These are phyloP conservation scores for Rapana venosa DNA, from an alignment of 2,888 invertebrate genomes.

Conservation along the genomic window DNA sequence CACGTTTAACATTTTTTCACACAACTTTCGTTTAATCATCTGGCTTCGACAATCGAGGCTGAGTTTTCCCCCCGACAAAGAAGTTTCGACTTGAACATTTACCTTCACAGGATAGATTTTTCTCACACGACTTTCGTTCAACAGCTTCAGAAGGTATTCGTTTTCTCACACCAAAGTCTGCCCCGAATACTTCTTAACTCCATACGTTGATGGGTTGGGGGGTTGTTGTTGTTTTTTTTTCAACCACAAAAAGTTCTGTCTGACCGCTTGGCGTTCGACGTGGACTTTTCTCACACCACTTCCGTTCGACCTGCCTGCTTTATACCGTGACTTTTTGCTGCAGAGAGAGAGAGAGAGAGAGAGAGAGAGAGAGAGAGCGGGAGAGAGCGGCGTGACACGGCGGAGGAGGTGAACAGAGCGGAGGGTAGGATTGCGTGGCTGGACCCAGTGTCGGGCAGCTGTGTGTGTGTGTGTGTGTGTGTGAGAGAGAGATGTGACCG, in stretches of 20 bases:
- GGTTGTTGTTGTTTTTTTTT: too few relatives aligned
- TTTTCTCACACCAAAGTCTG: background rate
- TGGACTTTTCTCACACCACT: too few relatives aligned
- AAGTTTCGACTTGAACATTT: background rate
- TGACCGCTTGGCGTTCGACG: background rate
- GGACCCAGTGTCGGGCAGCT: background rate
- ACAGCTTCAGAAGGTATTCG: background rate
- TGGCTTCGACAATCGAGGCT: background rate
- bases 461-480: conserved; percentile 34
- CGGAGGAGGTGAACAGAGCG: background rate
- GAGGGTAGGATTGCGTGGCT: background rate
- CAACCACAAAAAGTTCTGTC: background rate
- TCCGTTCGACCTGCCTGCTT: too few relatives aligned
- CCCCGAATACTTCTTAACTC: background rate
- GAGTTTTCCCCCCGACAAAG: background rate
- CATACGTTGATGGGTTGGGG: background rate
- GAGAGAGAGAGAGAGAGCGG: background rate
- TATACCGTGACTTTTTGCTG: too few relatives aligned
- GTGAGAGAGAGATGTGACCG: background rate
- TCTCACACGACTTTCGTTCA: background rate
- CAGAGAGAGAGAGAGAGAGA: background rate
- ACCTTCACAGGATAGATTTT: background rate
- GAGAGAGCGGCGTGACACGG: background rate
- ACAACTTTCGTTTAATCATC: too few relatives aligned
- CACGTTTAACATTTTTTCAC: background rate